phyloP scores from a whole-genome alignment of 1,140 invertebrate species.

The Drosophila melanica region DNA sequence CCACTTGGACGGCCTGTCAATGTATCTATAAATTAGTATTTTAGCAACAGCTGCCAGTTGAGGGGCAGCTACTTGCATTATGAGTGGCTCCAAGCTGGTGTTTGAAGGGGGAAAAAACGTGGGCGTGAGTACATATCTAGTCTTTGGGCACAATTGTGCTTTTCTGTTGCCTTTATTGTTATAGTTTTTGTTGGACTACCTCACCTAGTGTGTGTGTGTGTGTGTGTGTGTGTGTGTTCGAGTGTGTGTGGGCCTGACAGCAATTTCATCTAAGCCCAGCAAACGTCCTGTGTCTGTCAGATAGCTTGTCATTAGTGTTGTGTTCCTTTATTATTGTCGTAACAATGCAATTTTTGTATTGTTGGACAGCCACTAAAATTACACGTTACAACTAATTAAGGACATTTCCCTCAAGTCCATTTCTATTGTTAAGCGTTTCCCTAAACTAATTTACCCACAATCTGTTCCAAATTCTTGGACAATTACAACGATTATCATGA shows the following conservation, averaged over 20 bases:
- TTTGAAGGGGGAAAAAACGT: background rate
- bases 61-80: slow-evolving; percentile 52
- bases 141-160: slow-evolving; percentile 57
- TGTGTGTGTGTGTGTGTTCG: slow-evolving; percentile 24
- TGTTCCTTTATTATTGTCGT: slow-evolving; percentile 27
- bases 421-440: slow-evolving; percentile 21
- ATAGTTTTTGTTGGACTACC: slow-evolving; percentile 59
- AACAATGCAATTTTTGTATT: slow-evolving; percentile 56
- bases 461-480: slow-evolving; percentile 46
- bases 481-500: slow-evolving; percentile 6
- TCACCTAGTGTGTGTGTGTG: slow-evolving; percentile 20
- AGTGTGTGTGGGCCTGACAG: slow-evolving; percentile 49
- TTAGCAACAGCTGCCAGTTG: slow-evolving; percentile 59
- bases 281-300: slow-evolving; percentile 31
- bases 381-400: slow-evolving; percentile 76
- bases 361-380: slow-evolving; percentile 68
- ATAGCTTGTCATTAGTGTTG: slow-evolving; percentile 59
- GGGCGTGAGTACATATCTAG: slow-evolving; percentile 35
- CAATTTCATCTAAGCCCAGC: slow-evolving; percentile 35
- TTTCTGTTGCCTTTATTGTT: slow-evolving; percentile 72
- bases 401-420: slow-evolving; percentile 39
- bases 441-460: slow-evolving; percentile 59
- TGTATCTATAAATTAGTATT: slow-evolving; percentile 82
- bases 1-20: slow-evolving; percentile 67
- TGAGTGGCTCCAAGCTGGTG: slow-evolving; percentile 49